These are phyloP conservation scores for Scaptomyza montana DNA, from an alignment of 1,140 invertebrate species.

Conservation along the genomic window DNA sequence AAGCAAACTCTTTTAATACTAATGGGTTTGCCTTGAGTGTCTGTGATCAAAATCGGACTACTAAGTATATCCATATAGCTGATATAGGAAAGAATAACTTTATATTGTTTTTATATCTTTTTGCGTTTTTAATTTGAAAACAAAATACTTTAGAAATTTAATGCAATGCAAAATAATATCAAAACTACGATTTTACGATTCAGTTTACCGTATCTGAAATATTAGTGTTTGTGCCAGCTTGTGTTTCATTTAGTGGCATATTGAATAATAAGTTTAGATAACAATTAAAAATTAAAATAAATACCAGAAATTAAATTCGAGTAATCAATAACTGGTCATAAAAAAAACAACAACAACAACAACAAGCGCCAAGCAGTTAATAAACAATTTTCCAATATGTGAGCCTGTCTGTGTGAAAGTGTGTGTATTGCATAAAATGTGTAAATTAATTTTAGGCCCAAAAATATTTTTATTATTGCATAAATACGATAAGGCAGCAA, in stretches of 20 bases:
- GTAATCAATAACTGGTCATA: constrained; percentile 38
- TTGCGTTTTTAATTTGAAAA: too few species aligned
- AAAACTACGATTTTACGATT: constrained; percentile 16
- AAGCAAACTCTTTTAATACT: neutral
- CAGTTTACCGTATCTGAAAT: neutral
- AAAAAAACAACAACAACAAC: constrained; percentile 13
- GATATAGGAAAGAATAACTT: too few species aligned
- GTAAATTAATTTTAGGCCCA: constrained; percentile 25
- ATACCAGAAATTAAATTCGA: constrained; percentile 30
- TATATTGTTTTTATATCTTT: too few species aligned
- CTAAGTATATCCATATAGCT: too few species aligned
- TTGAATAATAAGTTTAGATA: constrained; percentile 10
- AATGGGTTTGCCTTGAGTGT: neutral
- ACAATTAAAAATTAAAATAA: constrained; percentile 13
- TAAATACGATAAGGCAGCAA: constrained; percentile 38
- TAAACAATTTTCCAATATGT: constrained; percentile 2
- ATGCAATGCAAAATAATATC: neutral
- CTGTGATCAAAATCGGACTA: neutral
- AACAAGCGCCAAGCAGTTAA: constrained; percentile 16
- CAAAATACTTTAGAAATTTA: neutral
- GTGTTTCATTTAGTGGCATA: neutral
- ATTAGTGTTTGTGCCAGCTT: neutral
- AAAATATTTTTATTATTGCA: constrained; percentile 30
- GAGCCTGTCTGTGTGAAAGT: neutral
- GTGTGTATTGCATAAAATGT: neutral